These are phyloP conservation scores for Cochlearius cochlearius DNA, from an alignment of 2,113 vertebrate genomes.

Conservation along the genomic window DNA sequence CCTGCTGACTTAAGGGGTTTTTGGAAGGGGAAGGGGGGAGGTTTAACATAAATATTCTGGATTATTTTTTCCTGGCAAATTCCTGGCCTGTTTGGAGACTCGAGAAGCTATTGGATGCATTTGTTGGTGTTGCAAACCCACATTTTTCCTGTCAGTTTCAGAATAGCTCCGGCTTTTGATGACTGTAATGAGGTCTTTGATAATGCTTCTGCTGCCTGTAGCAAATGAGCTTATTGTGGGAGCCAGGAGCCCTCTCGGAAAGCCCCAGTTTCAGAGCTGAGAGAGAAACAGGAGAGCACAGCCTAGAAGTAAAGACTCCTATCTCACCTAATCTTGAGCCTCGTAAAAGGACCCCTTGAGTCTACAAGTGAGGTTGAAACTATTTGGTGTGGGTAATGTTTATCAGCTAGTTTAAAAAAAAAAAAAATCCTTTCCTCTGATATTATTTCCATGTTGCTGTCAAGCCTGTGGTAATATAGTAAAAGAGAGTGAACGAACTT, in stretches of 20 bases:
- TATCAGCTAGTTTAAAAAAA: neutral
- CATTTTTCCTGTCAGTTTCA: conserved; percentile 21
- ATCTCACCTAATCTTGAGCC: neutral
- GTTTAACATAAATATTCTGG: conserved; percentile 26
- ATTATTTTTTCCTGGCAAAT: conserved; percentile 46
- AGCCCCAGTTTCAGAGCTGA: neutral
- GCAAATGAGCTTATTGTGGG: neutral
- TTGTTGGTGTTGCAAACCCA: neutral
- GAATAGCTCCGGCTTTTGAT: neutral
- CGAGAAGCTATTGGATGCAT: neutral
- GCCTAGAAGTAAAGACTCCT: neutral
- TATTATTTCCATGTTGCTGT: neutral
- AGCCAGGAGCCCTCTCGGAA: neutral
- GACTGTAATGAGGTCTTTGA: neutral
- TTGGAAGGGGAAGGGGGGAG: neutral
- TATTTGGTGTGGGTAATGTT: neutral
- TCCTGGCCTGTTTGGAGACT: conserved; percentile 13
- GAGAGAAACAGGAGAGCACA: neutral
- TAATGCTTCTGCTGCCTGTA: neutral
- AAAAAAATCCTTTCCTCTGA: neutral
- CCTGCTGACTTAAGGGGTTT: conserved; percentile 43
- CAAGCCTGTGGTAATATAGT: neutral
- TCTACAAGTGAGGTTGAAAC: neutral
- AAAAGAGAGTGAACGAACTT: neutral
- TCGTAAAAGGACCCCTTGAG: neutral